phyloP scores from a whole-genome alignment of 2,797 vertebrate species.

The Sebastes matsubarae region DNA sequence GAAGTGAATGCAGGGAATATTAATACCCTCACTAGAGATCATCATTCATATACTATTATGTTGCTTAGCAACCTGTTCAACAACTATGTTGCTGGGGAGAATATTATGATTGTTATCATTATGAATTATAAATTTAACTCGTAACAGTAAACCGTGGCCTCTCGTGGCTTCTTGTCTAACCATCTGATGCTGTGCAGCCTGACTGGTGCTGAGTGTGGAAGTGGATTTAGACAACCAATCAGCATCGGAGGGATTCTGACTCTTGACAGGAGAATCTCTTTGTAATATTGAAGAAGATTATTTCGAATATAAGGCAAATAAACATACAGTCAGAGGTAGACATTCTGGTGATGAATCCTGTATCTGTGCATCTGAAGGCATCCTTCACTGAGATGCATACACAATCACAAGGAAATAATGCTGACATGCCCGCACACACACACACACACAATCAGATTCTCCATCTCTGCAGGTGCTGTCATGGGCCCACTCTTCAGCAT shows the following conservation, averaged over 20 bases:
- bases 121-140: slow-evolving; percentile 23
- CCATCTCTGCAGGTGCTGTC: slow-evolving; percentile 78
- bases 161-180: background rate
- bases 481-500: slow-evolving; percentile 74
- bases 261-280: slow-evolving; percentile 10
- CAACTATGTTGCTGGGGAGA: slow-evolving; percentile 7
- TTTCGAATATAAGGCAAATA: slow-evolving; percentile 38
- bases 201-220: background rate
- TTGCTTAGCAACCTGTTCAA: slow-evolving; percentile 8
- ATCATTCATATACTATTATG: background rate
- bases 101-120: slow-evolving; percentile 3
- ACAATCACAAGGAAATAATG: slow-evolving; percentile 65
- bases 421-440: slow-evolving; percentile 41
- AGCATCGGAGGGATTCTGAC: background rate
- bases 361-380: slow-evolving; percentile 59
- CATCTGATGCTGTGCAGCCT: slow-evolving; percentile 2
- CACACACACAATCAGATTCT: slow-evolving; percentile 54
- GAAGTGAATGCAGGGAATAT: background rate
- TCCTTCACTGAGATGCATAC: slow-evolving; percentile 42
- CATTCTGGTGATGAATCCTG: slow-evolving; percentile 30
- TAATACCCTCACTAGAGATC: background rate
- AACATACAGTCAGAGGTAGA: slow-evolving; percentile 19
- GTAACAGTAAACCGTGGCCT: background rate
- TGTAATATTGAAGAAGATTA: slow-evolving; percentile 22
- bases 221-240: slow-evolving; percentile 20